Percentiles rank a stretch among this genome's conserved stretches.
Evolutionary conservation across 2,797 vertebrate genomes (phyloP).

Genomic region (Phylloscopus collybita): DNA sequence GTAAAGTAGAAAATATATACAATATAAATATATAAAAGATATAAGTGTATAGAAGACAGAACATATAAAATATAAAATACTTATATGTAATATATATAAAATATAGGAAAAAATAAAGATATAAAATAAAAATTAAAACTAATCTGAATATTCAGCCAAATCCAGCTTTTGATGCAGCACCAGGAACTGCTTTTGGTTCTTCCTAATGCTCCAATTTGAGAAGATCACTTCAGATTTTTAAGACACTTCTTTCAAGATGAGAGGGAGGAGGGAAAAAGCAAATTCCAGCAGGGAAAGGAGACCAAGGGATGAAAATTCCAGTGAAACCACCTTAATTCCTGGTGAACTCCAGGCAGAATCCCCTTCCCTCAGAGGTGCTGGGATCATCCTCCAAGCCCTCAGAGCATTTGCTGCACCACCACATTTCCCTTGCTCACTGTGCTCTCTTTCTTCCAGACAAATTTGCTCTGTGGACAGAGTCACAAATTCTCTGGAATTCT

Average conservation of each 20-base stretch:
- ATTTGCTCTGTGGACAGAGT: constrained; percentile 52
- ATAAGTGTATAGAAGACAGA: too few species aligned
- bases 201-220: neutral
- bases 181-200: neutral
- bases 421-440: constrained; percentile 66
- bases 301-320: neutral
- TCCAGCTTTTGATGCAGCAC: neutral
- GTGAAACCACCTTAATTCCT: constrained; percentile 54
- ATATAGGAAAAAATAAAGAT: too few species aligned
- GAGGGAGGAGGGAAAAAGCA: neutral
- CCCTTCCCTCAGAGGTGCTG: neutral
- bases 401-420: constrained; percentile 58
- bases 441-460: constrained; percentile 62
- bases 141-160: neutral
- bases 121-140: neutral
- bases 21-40: neutral
- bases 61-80: too few species aligned
- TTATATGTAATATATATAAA: neutral
- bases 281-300: neutral
- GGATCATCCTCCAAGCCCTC: constrained; percentile 5
- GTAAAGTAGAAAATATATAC: neutral
- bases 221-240: neutral
- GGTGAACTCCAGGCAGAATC: constrained; percentile 1
- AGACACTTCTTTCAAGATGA: neutral
- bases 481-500: constrained; percentile 25